Base-by-base conservation (phyloP, 2,797 vertebrate species). In the Melanotaenia parkinsoni region DNA sequence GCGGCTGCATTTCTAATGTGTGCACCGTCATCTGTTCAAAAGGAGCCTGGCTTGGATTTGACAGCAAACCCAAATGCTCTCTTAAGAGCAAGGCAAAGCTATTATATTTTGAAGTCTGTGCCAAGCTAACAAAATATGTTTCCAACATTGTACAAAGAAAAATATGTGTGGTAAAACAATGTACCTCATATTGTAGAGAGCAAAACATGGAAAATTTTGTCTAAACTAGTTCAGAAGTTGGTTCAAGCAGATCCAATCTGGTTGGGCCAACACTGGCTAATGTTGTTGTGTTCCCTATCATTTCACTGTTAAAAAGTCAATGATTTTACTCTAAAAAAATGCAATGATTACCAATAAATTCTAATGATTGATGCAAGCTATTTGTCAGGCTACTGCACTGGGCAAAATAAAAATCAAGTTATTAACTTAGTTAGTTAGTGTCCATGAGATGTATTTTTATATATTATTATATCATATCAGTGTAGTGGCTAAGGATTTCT, bases 1-100 rank as follows among this genome's bases (percentile, higher is more conserved):
- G 89, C 79, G 80, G 67, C 81, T 75, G 87, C 83, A 78, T 89
- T 87, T 86, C 83, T 77, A 80, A 88, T 74, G 68, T 75, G 74
- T 58, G 38, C 81, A 80, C 79, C 76, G 79, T 89, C 80, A 86
- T 67, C 53, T 79, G 72, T 71, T 87, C 74, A 86, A 79, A 88
- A 84, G 81, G 54, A 91, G 79, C 64, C 40, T 91, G 90, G 86
- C 71, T 81, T 5, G 54, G 62, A 77, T 84, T 82, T 83, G 74
- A 89, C 79, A 73, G 63, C 65, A 50, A 87, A 85, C 82, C 78
- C 67, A 67, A 81, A 82, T 84, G 76, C 70, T 79, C 75, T 86
- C 79, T 76, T 72, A 70, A 72, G 68, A 85, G 69, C 63, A 61
- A n/a, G 50, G 68, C 76, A 58, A 68, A 81, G 73, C 71, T 38